Evolutionary conservation across 2,797 vertebrate genomes (phyloP).

Genomic region (Silurus lanzhouensis): DNA sequence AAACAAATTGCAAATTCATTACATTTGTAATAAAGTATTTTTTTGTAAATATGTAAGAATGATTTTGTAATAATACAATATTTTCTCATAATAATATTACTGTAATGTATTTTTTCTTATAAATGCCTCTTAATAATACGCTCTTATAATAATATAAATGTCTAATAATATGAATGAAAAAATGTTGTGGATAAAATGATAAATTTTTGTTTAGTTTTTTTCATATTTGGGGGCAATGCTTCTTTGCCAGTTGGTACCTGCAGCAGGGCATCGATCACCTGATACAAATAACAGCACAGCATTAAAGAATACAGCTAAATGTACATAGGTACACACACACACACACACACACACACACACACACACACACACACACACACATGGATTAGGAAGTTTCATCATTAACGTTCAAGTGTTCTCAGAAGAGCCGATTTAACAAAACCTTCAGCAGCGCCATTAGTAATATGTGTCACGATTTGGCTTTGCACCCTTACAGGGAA

Average conservation of each 20-base stretch:
- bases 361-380: neutral
- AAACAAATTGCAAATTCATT: too few relatives aligned
- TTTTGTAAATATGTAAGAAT: neutral
- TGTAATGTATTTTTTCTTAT: neutral
- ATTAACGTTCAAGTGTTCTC: neutral
- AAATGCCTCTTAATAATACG: neutral
- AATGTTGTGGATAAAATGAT: too few relatives aligned
- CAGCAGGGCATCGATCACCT: neutral
- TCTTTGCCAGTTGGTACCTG: neutral
- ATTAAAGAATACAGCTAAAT: neutral
- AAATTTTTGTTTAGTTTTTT: neutral
- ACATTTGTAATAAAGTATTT: too few relatives aligned
- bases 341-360: neutral
- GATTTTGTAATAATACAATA: neutral
- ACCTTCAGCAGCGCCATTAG: constrained; percentile 10
- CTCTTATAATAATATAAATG: neutral
- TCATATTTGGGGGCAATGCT: neutral
- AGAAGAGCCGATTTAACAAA: constrained; percentile 14
- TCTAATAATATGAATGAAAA: neutral
- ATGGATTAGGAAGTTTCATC: neutral
- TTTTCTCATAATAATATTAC: neutral
- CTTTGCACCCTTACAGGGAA: neutral
- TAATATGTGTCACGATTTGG: constrained; percentile 12
- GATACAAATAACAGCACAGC: neutral
- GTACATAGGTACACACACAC: neutral